These are phyloP conservation scores for Netelia virgata DNA, from an alignment of 2,888 invertebrate species.

Conservation along the genomic window DNA sequence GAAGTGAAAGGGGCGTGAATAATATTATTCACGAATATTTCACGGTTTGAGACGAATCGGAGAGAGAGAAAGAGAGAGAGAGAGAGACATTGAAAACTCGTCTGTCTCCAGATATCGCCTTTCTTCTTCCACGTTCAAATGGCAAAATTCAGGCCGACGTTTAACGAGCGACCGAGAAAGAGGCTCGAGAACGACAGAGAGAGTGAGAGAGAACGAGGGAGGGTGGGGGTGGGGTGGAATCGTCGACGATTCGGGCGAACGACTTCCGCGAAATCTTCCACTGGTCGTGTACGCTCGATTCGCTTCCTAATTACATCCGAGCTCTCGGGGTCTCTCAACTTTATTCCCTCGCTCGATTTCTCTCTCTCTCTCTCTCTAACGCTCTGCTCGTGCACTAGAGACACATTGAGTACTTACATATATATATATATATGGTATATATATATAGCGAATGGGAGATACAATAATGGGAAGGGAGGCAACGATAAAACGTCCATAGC, in stretches of 20 bases:
- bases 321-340: slow-evolving; percentile 51
- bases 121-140: slow-evolving; percentile 28
- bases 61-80: too few relatives aligned
- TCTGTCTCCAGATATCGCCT: neutral
- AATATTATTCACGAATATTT: slow-evolving; percentile 18
- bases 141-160: slow-evolving; percentile 20
- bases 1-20: neutral
- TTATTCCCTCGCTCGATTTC: slow-evolving; percentile 57
- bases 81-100: slow-evolving; percentile 11
- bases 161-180: slow-evolving; percentile 24
- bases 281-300: slow-evolving; percentile 54
- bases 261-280: slow-evolving; percentile 54
- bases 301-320: slow-evolving; percentile 67
- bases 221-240: slow-evolving; percentile 19
- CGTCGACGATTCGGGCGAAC: slow-evolving; percentile 32
- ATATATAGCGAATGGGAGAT: neutral
- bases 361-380: slow-evolving; percentile 1
- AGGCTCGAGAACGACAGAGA: too few relatives aligned
- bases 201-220: neutral
- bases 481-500: slow-evolving; percentile 17
- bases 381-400: too few relatives aligned
- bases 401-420: neutral
- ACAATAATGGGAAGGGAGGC: neutral
- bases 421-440: neutral
- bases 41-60: neutral